These are phyloP conservation scores for Sepiola atlantica DNA, from an alignment of 2,888 invertebrate genomes.

Conservation along the genomic window DNA sequence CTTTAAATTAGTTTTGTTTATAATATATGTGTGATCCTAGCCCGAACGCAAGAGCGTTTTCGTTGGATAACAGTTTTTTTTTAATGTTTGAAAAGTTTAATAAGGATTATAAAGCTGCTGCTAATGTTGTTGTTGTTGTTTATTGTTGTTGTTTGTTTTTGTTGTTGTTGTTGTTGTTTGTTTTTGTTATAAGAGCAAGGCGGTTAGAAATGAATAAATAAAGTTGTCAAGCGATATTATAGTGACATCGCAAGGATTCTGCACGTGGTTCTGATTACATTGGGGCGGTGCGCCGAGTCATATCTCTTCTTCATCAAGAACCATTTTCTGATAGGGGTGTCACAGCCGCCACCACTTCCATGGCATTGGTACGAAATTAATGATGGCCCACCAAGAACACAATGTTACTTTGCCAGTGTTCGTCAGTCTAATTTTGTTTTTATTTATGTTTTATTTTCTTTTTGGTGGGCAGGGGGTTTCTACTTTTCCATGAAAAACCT, in stretches of 20 bases:
- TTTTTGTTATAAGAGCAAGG: too few relatives aligned
- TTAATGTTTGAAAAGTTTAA: not conserved
- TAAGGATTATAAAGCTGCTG: not conserved
- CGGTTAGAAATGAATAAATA: not conserved
- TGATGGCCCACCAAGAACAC: conserved; percentile 9
- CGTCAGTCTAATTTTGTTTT: not conserved
- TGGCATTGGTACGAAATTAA: not conserved
- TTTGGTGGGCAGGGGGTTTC: not conserved
- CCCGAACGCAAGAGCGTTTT: too few relatives aligned
- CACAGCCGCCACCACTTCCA: not conserved
- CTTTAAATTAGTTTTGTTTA: too few relatives aligned
- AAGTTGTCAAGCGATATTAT: not conserved
- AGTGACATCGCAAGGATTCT: not conserved
- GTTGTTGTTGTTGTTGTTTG: too few relatives aligned
- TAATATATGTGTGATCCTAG: too few relatives aligned
- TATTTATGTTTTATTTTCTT: not conserved
- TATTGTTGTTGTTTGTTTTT: too few relatives aligned
- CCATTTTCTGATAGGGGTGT: not conserved
- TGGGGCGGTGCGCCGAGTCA: not conserved
- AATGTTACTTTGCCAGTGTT: not conserved
- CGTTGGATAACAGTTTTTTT: too few relatives aligned
- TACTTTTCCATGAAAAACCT: not conserved
- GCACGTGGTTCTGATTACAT: not conserved
- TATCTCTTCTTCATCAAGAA: not conserved
- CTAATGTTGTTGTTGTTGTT: too few relatives aligned